Base-by-base conservation (phyloP, 2,888 invertebrate species). In the Parnassius mnemosyne region DNA sequence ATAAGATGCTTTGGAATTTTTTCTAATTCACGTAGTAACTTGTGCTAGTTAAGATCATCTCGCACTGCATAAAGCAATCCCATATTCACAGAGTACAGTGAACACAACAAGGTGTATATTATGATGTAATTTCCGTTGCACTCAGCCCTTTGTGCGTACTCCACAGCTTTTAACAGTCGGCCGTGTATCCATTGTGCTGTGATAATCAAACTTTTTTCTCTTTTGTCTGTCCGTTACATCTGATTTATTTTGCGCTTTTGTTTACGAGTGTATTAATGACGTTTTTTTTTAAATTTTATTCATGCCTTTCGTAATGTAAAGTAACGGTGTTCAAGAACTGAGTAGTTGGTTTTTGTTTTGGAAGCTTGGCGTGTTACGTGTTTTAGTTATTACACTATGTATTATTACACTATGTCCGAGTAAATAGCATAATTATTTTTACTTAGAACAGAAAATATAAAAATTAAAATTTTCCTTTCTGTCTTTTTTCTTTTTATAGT, bases 41-140 rank as follows among this genome's bases (percentile, higher is more conserved):
- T 34, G 7, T 34, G 34, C 5, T 34, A 34, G 34, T 34, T 34
- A 34, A 34, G 34, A 1, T 34, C 34, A 34, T 11, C 20, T 52
- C 46, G 9, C 11, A 41, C 42, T 53, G 65, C 66, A 68, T 71
- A 66, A 65, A 11, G 34, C 66, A 63, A 54, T 70, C 65, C 71
- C 9, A 51, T 63, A 50, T 62, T 64, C 65, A 25, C 50, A 60
- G 53, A 67, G 79, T 81, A 81, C 78, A 73, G 77, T 74, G 77
- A 71, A 74, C 74, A 77, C 72, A 77, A 77, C 78, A 77, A 74
- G 72, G 75, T 63, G 56, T 63, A 55, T 55, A 79, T 79, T 55
- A 78, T 79, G 76, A 76, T 76, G 78, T 78, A 80, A 83, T 79
- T 74, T 80, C 79, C 78, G 73, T 67, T 70, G 73, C 68, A 66